Percentiles rank a stretch among this genome's conserved stretches.
phyloP scores from a whole-genome alignment of 2,797 vertebrate species.

The Sebastes hubbsi region DNA sequence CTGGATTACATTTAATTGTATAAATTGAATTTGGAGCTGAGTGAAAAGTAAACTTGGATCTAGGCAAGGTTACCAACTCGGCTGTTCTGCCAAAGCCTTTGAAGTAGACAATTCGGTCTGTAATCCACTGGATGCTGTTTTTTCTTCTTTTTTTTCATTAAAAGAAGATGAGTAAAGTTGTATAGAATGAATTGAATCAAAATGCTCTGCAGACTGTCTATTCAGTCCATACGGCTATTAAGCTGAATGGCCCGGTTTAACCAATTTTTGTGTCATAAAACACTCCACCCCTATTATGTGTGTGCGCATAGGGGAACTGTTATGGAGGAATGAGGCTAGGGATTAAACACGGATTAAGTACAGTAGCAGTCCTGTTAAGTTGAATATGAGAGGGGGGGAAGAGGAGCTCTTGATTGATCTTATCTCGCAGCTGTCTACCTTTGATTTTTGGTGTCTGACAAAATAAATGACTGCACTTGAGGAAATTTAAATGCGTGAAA shows the following conservation, averaged over 20 bases:
- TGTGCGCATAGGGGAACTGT: constrained; percentile 35
- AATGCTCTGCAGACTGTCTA: constrained; percentile 26
- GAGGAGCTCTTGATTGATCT: constrained; percentile 35
- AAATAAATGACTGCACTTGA: constrained; percentile 38
- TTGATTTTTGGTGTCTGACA: constrained; percentile 22
- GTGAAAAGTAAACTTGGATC: constrained; percentile 52
- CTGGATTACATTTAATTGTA: constrained; percentile 63
- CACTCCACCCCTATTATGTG: constrained; percentile 43
- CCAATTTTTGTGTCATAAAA: constrained; percentile 46
- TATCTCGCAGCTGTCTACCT: constrained; percentile 21
- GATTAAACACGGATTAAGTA: constrained; percentile 59
- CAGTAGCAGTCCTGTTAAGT: constrained; percentile 27
- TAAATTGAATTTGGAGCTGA: constrained; percentile 51
- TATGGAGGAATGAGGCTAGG: constrained; percentile 32
- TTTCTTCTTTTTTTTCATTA: constrained; percentile 8
- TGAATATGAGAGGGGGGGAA: constrained; percentile 2
- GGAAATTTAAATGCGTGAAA: neutral
- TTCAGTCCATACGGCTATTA: constrained; percentile 36
- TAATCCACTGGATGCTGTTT: constrained; percentile 28
- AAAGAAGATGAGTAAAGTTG: constrained; percentile 31
- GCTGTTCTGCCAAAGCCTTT: constrained; percentile 30
- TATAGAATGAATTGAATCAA: constrained; percentile 38
- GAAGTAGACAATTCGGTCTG: constrained; percentile 34
- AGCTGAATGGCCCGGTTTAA: constrained; percentile 34
- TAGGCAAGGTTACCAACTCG: constrained; percentile 22